Percentiles rank a stretch among this genome's conserved stretches.
phyloP scores from a whole-genome alignment of 2,113 vertebrate species.

The Solenodon paradoxus region DNA sequence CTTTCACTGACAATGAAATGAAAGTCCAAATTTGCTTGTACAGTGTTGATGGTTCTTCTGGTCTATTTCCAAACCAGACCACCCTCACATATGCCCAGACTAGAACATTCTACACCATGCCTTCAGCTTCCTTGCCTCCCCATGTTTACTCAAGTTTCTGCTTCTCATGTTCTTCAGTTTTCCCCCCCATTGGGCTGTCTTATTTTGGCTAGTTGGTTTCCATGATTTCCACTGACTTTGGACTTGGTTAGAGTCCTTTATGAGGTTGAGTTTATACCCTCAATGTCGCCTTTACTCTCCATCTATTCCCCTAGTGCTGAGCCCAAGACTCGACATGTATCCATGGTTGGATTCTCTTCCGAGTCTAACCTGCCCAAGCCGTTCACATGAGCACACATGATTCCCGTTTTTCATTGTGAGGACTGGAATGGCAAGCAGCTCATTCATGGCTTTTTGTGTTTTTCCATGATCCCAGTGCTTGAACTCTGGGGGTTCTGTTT shows the following conservation, averaged over 20 bases:
- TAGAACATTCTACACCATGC: fast-evolving
- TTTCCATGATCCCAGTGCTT: neutral
- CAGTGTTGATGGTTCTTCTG: fast-evolving
- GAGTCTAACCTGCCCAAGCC: neutral
- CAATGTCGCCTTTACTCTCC: neutral
- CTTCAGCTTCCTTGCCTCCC: neutral
- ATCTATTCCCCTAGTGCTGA: neutral
- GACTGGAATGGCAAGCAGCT: neutral
- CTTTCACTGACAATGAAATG: neutral
- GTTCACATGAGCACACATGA: neutral
- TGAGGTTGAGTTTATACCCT: neutral
- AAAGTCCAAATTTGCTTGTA: too few species aligned
- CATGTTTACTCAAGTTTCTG: neutral
- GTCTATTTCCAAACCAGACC: neutral
- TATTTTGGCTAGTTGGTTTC: neutral
- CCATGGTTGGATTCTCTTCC: neutral
- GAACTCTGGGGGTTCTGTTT: constrained; percentile 39
- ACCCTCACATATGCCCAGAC: neutral
- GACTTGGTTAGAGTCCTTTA: neutral
- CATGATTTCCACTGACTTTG: neutral
- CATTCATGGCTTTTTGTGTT: neutral
- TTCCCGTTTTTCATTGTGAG: neutral
- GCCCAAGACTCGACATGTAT: neutral
- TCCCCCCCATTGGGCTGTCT: neutral
- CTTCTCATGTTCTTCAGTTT: neutral